A percentile compares a stretch with the other conserved stretches of the same genome.
These are phyloP conservation scores for Leptinotarsa peninsularis DNA, from an alignment of 2,888 invertebrate genomes.

Conservation along the genomic window DNA sequence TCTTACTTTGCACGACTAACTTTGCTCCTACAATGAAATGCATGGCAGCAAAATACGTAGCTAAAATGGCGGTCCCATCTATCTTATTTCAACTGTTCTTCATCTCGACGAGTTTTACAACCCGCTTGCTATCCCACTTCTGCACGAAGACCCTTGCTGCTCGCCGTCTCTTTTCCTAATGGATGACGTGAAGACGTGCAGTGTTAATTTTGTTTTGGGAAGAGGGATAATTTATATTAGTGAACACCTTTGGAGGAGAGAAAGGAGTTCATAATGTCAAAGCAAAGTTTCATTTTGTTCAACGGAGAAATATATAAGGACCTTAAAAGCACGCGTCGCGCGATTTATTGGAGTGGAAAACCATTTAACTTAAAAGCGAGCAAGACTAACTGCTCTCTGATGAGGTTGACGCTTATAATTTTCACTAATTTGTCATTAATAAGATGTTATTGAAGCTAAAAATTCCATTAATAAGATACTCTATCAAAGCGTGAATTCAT, in stretches of 20 bases:
- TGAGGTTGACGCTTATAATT: conserved; percentile 49
- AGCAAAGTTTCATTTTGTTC: conserved; percentile 66
- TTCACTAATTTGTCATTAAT: conserved; percentile 51
- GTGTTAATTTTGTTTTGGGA: conserved; percentile 60
- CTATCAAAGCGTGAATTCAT: conserved; percentile 37
- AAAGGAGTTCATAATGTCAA: conserved; percentile 66
- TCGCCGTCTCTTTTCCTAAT: conserved; percentile 31
- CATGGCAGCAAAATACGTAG: conserved; percentile 62
- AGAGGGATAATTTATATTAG: conserved; percentile 65
- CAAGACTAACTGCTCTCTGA: conserved; percentile 46
- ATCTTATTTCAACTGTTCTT: conserved; percentile 65
- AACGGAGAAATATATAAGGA: conserved; percentile 59
- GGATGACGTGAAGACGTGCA: conserved; percentile 40
- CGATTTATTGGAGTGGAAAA: conserved; percentile 56
- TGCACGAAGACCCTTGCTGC: neutral
- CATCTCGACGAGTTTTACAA: conserved; percentile 60
- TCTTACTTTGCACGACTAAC: conserved; percentile 44
- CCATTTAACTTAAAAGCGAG: conserved; percentile 54
- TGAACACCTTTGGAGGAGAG: conserved; percentile 63
- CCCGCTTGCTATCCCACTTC: conserved; percentile 35
- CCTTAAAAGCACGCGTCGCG: conserved; percentile 54
- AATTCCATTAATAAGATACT: conserved; percentile 41
- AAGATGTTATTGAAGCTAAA: conserved; percentile 48
- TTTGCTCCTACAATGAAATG: conserved; percentile 61
- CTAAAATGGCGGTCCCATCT: conserved; percentile 64